Evolutionary conservation across 1,140 invertebrate species (phyloP).

Genomic region (Calliopsis andreniformis): DNA sequence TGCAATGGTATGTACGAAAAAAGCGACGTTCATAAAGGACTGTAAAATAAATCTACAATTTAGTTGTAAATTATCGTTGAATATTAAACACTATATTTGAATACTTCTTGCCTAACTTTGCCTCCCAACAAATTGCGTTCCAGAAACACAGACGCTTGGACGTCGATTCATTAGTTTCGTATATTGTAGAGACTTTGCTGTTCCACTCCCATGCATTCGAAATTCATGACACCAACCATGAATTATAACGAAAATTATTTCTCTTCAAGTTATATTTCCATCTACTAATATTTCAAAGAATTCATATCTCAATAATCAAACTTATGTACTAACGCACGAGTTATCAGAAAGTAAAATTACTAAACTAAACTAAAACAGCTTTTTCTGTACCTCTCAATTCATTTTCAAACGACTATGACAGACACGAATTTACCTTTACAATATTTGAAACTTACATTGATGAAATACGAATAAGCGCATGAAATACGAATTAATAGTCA

Average conservation of each 20-base stretch:
- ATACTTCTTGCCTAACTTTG: slow-evolving; percentile 46
- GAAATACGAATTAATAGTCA: too few species aligned
- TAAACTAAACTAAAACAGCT: neutral
- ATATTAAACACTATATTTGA: slow-evolving; percentile 54
- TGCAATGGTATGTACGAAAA: slow-evolving; percentile 33
- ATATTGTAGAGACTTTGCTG: slow-evolving; percentile 17
- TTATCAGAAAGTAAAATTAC: neutral
- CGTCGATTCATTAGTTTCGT: slow-evolving; percentile 34
- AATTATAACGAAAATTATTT: neutral
- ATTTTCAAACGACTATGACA: too few species aligned
- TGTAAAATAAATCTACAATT: slow-evolving; percentile 50
- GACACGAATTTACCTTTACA: too few species aligned
- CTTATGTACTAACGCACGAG: too few species aligned
- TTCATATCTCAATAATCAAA: neutral
- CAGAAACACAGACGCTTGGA: slow-evolving; percentile 30
- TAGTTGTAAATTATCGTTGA: slow-evolving; percentile 56
- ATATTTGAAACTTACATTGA: too few species aligned
- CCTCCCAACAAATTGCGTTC: slow-evolving; percentile 40
- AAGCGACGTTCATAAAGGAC: slow-evolving; percentile 20
- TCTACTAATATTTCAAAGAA: neutral
- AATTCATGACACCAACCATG: neutral
- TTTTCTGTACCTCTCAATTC: neutral
- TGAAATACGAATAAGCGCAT: too few species aligned
- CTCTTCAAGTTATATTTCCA: neutral
- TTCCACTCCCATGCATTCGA: slow-evolving; percentile 11